phyloP scores from a whole-genome alignment of 35 echinoderm and acorn worm species.

The Heliocidaris tuberculata region DNA sequence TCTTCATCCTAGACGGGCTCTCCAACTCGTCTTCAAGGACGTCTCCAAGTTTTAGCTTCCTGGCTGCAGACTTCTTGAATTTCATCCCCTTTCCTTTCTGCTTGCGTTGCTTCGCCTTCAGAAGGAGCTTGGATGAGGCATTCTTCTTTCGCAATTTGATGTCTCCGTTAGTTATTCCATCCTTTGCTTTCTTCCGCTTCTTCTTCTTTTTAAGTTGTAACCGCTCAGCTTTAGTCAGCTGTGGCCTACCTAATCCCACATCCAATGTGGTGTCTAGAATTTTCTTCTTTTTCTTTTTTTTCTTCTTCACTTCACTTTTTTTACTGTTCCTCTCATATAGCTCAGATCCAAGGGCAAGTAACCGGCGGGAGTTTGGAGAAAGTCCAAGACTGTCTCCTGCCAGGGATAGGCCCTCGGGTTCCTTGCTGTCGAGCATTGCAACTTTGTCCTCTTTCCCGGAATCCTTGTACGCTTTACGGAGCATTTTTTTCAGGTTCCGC shows the following conservation, averaged over 20 bases:
- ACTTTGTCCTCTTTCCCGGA: background rate
- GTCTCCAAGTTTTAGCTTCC: background rate
- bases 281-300: conserved; percentile 5
- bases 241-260: background rate
- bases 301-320: background rate
- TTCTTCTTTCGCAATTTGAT: conserved; percentile 30
- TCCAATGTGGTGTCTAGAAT: background rate
- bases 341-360: background rate
- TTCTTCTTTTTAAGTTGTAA: conserved; percentile 37
- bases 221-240: background rate
- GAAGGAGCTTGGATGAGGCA: conserved; percentile 34
- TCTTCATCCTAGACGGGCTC: background rate
- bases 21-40: background rate
- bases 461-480: background rate
- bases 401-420: background rate
- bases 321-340: background rate
- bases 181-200: conserved; percentile 45
- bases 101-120: conserved; percentile 45
- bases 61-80: background rate
- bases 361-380: conserved; percentile 5
- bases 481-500: background rate
- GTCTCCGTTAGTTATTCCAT: background rate
- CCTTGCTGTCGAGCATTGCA: background rate
- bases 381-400: background rate
- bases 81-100: background rate